Conservation (phyloP, 2,888 invertebrate species). For the Belgica antarctica region DNA sequence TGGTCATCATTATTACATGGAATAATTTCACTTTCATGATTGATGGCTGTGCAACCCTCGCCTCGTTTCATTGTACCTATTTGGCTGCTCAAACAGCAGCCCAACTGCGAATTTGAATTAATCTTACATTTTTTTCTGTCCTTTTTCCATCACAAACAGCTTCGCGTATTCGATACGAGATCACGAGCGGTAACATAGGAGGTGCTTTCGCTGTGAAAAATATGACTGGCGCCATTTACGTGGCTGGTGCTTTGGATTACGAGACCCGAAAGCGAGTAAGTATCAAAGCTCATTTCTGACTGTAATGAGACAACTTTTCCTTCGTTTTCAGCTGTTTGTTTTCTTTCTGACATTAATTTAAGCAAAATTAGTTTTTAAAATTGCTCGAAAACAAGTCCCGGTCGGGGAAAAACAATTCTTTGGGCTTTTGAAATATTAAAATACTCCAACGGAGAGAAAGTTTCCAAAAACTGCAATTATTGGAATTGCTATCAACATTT, state of each 20-base stretch:
- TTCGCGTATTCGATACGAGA: constrained; percentile 98
- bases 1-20: not conserved
- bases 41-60: constrained; percentile 12
- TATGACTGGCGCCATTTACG: constrained; percentile 98
- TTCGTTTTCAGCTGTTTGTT: not conserved
- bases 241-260: constrained; percentile 94
- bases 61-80: not conserved
- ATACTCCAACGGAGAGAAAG: not conserved
- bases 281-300: constrained; percentile 46
- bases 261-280: constrained; percentile 94
- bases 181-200: constrained; percentile 98
- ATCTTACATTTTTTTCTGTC: constrained; percentile 2
- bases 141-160: constrained; percentile 61
- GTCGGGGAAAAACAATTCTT: not conserved
- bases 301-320: constrained; percentile 12
- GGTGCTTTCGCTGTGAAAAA: constrained; percentile 97
- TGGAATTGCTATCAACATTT: not conserved
- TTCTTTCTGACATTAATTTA: not conserved
- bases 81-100: not conserved
- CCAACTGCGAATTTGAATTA: constrained; percentile 8
- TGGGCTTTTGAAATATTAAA: not conserved
- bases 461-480: not conserved
- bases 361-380: constrained; percentile 16
- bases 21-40: constrained; percentile 11
- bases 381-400: not conserved